Conservation (phyloP, 2,797 vertebrate genomes). For the Pteronotus mesoamericanus region DNA sequence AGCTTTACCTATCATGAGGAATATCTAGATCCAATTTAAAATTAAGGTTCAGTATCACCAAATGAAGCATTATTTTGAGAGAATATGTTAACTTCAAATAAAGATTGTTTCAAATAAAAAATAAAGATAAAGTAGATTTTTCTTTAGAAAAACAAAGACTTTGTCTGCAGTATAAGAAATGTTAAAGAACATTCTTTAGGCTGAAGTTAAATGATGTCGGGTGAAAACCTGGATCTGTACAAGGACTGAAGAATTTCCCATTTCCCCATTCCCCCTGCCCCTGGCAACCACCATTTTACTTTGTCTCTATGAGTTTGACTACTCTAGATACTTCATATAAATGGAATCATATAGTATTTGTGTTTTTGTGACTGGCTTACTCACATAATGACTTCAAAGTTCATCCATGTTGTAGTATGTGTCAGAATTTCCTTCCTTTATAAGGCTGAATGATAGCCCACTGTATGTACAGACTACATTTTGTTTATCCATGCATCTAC, state of each 20-base stretch:
- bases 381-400: neutral
- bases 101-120: neutral
- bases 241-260: neutral
- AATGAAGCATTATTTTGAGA: neutral
- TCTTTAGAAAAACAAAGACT: neutral
- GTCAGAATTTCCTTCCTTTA: constrained; percentile 19
- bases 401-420: neutral
- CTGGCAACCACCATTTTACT: neutral
- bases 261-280: neutral
- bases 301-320: neutral
- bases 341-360: neutral
- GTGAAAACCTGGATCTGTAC: neutral
- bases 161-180: neutral
- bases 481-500: neutral
- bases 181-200: neutral
- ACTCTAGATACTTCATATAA: neutral
- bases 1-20: neutral
- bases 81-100: neutral
- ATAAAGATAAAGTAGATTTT: neutral
- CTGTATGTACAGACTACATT: neutral
- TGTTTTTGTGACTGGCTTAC: neutral
- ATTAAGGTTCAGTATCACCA: neutral
- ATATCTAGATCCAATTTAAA: neutral
- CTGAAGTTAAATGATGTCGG: neutral
- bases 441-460: neutral